A percentile compares a stretch with the other conserved stretches of the same genome.
phyloP scores from a whole-genome alignment of 2,113 vertebrate genomes.

The Larimichthys crocea region DNA sequence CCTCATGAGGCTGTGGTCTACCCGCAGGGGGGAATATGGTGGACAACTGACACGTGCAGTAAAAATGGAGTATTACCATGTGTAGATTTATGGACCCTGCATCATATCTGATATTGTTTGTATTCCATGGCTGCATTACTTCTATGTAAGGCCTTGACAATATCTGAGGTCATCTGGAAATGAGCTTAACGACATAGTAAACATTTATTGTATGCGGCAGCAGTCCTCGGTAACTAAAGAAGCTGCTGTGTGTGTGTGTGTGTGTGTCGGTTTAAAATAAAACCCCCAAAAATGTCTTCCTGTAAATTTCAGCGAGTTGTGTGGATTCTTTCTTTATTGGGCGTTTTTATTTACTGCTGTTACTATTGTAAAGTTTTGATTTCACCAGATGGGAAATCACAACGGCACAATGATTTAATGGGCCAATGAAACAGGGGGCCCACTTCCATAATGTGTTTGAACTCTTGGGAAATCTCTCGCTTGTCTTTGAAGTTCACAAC shows the following conservation, averaged over 20 bases:
- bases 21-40: slow-evolving; percentile 28
- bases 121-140: not conserved
- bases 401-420: slow-evolving; percentile 65
- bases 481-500: slow-evolving; percentile 68
- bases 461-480: slow-evolving; percentile 47
- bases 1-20: slow-evolving; percentile 14
- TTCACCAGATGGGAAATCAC: slow-evolving; percentile 65
- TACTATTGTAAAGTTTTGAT: slow-evolving; percentile 64
- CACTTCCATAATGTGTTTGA: slow-evolving; percentile 65
- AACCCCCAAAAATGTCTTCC: not conserved
- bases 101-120: not conserved
- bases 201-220: slow-evolving; percentile 57
- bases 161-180: slow-evolving; percentile 41
- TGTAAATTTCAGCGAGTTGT: slow-evolving; percentile 42
- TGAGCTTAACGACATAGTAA: slow-evolving; percentile 49
- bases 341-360: slow-evolving; percentile 58
- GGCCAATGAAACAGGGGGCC: slow-evolving; percentile 59
- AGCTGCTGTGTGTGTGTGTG: slow-evolving; percentile 23
- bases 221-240: slow-evolving; percentile 45
- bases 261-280: slow-evolving; percentile 29
- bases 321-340: slow-evolving; percentile 58
- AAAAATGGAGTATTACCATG: slow-evolving; percentile 18
- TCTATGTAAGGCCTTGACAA: slow-evolving; percentile 5
- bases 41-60: slow-evolving; percentile 14
- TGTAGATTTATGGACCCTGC: slow-evolving; percentile 15